A percentile compares a stretch with the other conserved stretches of the same genome.
These are phyloP conservation scores for Dreissena polymorpha DNA, from an alignment of 1,140 invertebrate species.

Conservation along the genomic window DNA sequence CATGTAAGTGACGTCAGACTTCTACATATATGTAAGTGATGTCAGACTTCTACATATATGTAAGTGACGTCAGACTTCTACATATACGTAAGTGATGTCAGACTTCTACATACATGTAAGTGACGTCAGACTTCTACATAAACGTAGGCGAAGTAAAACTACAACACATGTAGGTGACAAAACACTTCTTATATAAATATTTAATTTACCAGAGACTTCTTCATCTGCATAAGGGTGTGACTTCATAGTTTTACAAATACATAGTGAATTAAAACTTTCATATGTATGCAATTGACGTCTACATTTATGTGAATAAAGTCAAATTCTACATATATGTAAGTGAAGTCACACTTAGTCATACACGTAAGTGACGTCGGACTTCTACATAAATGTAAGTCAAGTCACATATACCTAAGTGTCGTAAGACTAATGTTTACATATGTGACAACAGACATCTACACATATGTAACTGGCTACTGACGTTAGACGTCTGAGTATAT, in stretches of 20 bases:
- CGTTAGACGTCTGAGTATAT: no score
- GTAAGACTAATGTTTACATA: background rate
- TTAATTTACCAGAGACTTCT: no score
- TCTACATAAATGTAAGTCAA: background rate
- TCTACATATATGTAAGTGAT: background rate
- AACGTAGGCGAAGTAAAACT: no score
- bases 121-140: background rate
- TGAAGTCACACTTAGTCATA: conserved; percentile 1
- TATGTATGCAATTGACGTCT: no score
- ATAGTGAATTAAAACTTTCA: no score
- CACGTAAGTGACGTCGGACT: conserved; percentile 11
- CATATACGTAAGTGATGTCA: conserved; percentile 1
- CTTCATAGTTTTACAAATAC: no score
- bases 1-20: no score
- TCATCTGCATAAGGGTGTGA: no score
- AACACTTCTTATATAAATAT: no score
- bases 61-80: conserved; percentile 7
- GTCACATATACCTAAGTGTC: background rate
- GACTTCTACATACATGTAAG: background rate
- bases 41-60: conserved; percentile 14
- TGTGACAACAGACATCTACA: background rate
- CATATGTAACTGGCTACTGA: background rate
- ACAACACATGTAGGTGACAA: conserved; percentile 26
- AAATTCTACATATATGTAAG: background rate
- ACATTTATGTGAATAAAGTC: no score